These are phyloP conservation scores for Paracentrotus lividus DNA, from an alignment of 53 echinoderm and acorn worm species.

Conservation along the genomic window DNA sequence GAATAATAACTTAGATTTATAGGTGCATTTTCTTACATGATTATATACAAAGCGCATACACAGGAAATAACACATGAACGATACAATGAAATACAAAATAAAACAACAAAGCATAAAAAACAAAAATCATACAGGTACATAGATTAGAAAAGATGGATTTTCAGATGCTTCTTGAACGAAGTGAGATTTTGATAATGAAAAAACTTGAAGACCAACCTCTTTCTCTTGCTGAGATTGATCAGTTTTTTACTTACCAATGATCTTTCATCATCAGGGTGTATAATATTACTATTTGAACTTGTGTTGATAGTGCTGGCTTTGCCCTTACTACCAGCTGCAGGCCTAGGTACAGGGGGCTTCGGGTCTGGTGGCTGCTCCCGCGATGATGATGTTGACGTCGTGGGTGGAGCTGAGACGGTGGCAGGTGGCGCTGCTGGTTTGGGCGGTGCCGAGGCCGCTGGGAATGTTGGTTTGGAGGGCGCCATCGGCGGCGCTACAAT, in stretches of 20 bases:
- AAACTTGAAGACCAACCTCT: slow-evolving; percentile 38
- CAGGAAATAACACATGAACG: no score
- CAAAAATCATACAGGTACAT: no score
- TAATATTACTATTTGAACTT: slow-evolving; percentile 92
- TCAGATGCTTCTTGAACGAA: no score
- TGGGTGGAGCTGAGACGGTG: neutral
- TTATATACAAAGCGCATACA: no score
- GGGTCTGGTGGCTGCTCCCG: slow-evolving; percentile 39
- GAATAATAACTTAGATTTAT: no score
- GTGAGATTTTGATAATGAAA: no score
- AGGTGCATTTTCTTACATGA: no score
- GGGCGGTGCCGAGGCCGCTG: slow-evolving; percentile 71
- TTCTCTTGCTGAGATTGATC: slow-evolving; percentile 5
- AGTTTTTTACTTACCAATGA: slow-evolving; percentile 88
- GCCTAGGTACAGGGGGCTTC: slow-evolving; percentile 60
- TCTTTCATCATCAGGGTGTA: slow-evolving; percentile 98
- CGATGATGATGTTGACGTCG: neutral
- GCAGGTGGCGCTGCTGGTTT: slow-evolving; percentile 23
- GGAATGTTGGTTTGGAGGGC: slow-evolving; percentile 87
- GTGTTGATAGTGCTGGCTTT: slow-evolving; percentile 80
- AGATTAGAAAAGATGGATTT: no score
- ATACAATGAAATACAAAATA: no score
- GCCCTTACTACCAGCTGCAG: slow-evolving; percentile 35
- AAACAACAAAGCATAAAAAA: no score
- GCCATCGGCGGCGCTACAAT: slow-evolving; percentile 60